Evolutionary conservation across 2,113 vertebrate genomes (phyloP).

Genomic region (Percina caprodes): DNA sequence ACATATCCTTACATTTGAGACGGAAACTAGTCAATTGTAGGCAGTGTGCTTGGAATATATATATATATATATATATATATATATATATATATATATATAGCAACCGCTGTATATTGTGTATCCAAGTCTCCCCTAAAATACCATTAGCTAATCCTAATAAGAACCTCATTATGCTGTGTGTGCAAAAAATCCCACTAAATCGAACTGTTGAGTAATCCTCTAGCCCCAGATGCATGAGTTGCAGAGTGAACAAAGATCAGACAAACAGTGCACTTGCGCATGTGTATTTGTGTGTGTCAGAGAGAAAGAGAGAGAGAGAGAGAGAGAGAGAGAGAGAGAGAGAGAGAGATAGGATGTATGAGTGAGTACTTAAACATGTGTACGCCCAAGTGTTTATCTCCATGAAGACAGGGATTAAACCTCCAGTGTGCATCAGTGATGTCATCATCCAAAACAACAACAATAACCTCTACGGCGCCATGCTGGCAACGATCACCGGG

Average conservation of each 20-base stretch:
- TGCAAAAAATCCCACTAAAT: constrained; percentile 35
- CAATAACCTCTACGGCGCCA: constrained; percentile 26
- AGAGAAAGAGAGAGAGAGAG: neutral
- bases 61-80: neutral
- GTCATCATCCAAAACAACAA: constrained; percentile 60
- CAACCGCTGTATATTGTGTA: neutral
- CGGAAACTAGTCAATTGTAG: neutral
- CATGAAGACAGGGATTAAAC: constrained; percentile 47
- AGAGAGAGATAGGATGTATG: neutral
- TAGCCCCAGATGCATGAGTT: constrained; percentile 30
- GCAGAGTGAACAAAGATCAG: constrained; percentile 17
- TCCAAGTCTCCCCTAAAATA: constrained; percentile 36
- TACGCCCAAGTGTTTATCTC: constrained; percentile 38
- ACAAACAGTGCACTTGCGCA: neutral
- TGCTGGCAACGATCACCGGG: constrained; percentile 34
- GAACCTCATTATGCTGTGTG: constrained; percentile 33
- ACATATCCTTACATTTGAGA: neutral
- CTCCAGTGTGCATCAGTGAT: constrained; percentile 40
- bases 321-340: neutral
- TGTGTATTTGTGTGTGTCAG: constrained; percentile 7
- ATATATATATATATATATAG: neutral
- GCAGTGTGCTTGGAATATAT: too few relatives aligned
- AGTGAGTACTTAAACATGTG: constrained; percentile 14
- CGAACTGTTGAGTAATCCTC: constrained; percentile 57
- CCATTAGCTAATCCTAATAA: constrained; percentile 54